Percentiles rank a stretch among this genome's conserved stretches.
Evolutionary conservation across 92 coral and sea anemone genomes (phyloP).

Genomic region (Porites rus): DNA sequence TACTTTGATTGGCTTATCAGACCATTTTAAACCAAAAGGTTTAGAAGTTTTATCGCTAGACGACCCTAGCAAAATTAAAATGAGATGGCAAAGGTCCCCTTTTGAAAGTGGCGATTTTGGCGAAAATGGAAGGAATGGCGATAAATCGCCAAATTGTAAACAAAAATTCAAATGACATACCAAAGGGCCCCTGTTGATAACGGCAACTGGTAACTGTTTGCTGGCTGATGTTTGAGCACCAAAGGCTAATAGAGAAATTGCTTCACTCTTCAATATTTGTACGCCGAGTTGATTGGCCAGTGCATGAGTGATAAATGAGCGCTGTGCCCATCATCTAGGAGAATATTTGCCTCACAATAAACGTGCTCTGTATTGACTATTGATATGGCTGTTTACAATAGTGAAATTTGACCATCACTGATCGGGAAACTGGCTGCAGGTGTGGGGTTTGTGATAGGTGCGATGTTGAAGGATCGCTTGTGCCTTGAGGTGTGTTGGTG

Average conservation of each 20-base stretch:
- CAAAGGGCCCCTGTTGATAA: neutral
- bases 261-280: conserved; percentile 31
- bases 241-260: conserved; percentile 50
- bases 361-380: conserved; percentile 17
- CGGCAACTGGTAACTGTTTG: conserved; percentile 24
- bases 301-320: conserved; percentile 60
- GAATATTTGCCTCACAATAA: conserved; percentile 43
- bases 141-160: too few relatives aligned
- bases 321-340: conserved; percentile 72
- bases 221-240: conserved; percentile 43
- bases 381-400: conserved; percentile 60
- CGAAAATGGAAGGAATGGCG: too few relatives aligned
- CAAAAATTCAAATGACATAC: too few relatives aligned
- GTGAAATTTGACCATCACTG: conserved; percentile 12
- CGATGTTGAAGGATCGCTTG: conserved; percentile 1
- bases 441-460: conserved; percentile 1
- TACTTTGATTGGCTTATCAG: too few relatives aligned
- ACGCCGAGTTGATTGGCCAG: conserved; percentile 56
- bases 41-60: too few relatives aligned
- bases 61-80: too few relatives aligned
- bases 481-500: neutral
- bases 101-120: too few relatives aligned
- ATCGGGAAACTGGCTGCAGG: conserved; percentile 13
- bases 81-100: too few relatives aligned
- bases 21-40: too few relatives aligned